A percentile compares a stretch with the other conserved stretches of the same genome.
Evolutionary conservation across 2,113 vertebrate species (phyloP).

Genomic region (Orthonyx spaldingii): DNA sequence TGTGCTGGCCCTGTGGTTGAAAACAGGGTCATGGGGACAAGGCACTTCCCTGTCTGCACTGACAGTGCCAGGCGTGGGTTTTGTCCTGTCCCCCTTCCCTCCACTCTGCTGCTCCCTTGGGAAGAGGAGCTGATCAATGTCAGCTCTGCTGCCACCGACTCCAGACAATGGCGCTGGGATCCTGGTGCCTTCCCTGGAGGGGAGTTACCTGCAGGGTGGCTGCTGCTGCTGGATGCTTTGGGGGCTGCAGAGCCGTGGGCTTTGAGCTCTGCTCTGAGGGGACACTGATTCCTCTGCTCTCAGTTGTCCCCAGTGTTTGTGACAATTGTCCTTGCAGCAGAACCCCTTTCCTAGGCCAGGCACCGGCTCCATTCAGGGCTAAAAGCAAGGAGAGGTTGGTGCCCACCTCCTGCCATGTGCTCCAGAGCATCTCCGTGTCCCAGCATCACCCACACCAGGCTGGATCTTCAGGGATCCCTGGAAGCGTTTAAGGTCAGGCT

Average conservation of each 20-base stretch:
- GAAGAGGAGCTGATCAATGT: not conserved
- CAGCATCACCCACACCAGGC: no score
- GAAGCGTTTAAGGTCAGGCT: fast-evolving
- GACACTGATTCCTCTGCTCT: not conserved
- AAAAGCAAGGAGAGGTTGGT: no score
- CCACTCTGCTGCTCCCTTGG: not conserved
- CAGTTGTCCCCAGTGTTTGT: not conserved
- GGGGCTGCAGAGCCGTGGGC: not conserved
- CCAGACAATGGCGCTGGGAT: not conserved
- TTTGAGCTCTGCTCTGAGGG: not conserved
- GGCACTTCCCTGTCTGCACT: not conserved
- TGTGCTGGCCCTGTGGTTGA: not conserved
- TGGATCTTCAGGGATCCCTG: no score
- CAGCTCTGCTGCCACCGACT: not conserved
- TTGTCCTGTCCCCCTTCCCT: not conserved
- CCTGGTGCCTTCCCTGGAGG: not conserved
- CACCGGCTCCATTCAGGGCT: fast-evolving
- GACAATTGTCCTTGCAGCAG: not conserved
- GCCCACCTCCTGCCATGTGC: no score
- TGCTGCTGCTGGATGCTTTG: not conserved
- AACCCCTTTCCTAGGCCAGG: not conserved
- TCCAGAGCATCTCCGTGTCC: no score
- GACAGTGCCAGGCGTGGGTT: not conserved
- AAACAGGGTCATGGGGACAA: not conserved
- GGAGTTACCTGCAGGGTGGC: no score